phyloP scores from a whole-genome alignment of 1,140 invertebrate species.

The Pinna nobilis region DNA sequence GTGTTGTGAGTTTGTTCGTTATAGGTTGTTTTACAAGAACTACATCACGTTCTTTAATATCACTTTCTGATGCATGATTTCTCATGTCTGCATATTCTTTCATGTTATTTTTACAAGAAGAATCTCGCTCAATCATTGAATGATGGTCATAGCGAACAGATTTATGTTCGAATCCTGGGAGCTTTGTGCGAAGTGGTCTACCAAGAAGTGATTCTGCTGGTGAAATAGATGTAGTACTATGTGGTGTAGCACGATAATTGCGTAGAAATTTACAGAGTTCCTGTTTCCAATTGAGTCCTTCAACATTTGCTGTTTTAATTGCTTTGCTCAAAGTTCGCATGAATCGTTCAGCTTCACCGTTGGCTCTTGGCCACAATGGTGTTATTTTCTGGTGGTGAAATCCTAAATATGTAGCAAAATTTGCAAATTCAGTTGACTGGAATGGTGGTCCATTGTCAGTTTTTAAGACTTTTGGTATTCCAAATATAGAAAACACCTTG shows the following conservation, averaged over 20 bases:
- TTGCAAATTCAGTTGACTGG: constrained; percentile 10
- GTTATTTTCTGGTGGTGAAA: constrained; percentile 50
- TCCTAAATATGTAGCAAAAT: constrained; percentile 17
- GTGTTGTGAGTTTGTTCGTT: neutral
- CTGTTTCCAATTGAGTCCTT: constrained; percentile 51
- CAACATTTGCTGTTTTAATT: constrained; percentile 36
- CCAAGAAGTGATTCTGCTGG: constrained; percentile 42
- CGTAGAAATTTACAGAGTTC: constrained; percentile 47
- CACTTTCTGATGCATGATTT: neutral
- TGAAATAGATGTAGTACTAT: constrained; percentile 42
- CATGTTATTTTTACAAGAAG: neutral
- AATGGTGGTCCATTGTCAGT: constrained; percentile 51
- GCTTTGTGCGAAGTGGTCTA: too few species aligned
- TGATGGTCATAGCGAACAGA: neutral
- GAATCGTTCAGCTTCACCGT: constrained; percentile 49
- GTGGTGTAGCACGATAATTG: constrained; percentile 49
- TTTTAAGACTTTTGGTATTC: constrained; percentile 45
- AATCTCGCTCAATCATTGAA: neutral
- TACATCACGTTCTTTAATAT: neutral
- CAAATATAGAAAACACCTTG: constrained; percentile 25
- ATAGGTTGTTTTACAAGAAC: neutral
- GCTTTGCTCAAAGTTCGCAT: constrained; percentile 53
- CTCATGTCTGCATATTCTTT: constrained; percentile 1
- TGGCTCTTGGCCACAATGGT: constrained; percentile 45
- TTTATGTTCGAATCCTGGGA: neutral